Conservation (phyloP, 2,888 invertebrate genomes). For the Amblyjoppa proteus region DNA sequence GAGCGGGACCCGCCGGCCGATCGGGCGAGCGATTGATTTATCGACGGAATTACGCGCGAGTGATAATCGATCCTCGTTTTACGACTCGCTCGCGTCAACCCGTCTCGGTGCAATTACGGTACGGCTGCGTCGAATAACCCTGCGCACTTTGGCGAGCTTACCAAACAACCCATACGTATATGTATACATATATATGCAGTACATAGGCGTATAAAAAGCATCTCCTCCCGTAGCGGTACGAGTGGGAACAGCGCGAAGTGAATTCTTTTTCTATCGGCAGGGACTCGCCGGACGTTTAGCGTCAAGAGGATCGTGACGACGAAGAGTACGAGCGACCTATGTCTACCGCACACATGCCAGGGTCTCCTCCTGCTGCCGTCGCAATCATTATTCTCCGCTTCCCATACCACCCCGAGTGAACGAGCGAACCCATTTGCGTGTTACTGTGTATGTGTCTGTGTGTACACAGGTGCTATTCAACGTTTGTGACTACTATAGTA, state of each 20-base stretch:
- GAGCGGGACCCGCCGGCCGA: conserved; percentile 47
- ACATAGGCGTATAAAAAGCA: conserved; percentile 23
- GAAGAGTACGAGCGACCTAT: conserved; percentile 49
- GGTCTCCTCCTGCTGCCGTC: conserved; percentile 49
- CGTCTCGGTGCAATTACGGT: conserved; percentile 64
- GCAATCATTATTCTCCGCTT: conserved; percentile 66
- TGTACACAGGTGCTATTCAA: conserved; percentile 71
- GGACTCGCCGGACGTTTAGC: conserved; percentile 51
- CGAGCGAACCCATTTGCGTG: conserved; percentile 11
- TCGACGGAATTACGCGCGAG: conserved; percentile 68
- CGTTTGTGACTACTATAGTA: conserved; percentile 73
- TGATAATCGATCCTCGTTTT: conserved; percentile 74
- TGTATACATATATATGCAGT: background rate
- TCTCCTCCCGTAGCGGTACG: background rate
- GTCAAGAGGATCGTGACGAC: conserved; percentile 50
- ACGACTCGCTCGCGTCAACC: conserved; percentile 69
- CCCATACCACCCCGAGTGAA: conserved; percentile 41
- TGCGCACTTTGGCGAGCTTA: conserved; percentile 42
- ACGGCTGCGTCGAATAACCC: conserved; percentile 58
- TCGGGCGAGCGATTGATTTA: conserved; percentile 70
- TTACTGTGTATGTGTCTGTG: conserved; percentile 14
- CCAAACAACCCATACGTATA: background rate
- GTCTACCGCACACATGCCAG: conserved; percentile 55
- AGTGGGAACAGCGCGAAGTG: conserved; percentile 40
- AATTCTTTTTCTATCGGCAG: conserved; percentile 23